Evolutionary conservation across 2,888 invertebrate genomes (phyloP).

Genomic region (Eristalis intricaria): DNA sequence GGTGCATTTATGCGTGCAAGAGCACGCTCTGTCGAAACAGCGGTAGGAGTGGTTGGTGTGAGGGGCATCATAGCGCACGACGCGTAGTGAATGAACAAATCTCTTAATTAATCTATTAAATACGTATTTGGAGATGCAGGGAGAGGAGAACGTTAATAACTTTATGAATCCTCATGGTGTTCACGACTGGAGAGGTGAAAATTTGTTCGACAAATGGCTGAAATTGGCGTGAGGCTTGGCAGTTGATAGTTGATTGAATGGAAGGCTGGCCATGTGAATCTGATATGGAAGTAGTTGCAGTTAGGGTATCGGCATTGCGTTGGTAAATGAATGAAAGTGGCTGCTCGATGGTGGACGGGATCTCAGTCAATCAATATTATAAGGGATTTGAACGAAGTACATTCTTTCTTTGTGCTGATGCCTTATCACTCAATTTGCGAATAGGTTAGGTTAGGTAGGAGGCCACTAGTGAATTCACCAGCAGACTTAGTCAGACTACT

Average conservation of each 20-base stretch:
- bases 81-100: conserved; percentile 58
- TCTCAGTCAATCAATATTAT: no score
- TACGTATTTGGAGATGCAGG: conserved; percentile 17
- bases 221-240: conserved; percentile 1
- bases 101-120: conserved; percentile 68
- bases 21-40: conserved; percentile 45
- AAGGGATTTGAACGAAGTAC: no score
- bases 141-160: conserved; percentile 28
- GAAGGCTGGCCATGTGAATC: conserved; percentile 10
- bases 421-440: no score
- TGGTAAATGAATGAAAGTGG: no score
- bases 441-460: no score
- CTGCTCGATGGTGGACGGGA: no score
- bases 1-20: neutral
- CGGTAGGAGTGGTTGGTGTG: conserved; percentile 40
- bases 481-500: no score
- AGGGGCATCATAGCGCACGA: conserved; percentile 33
- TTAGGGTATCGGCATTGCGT: neutral
- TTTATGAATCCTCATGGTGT: conserved; percentile 10
- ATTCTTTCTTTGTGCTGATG: no score
- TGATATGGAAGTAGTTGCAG: neutral
- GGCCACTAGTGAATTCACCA: no score
- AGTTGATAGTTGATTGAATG: conserved; percentile 1
- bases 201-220: conserved; percentile 40
- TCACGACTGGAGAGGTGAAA: conserved; percentile 57